Percentiles rank a stretch among this genome's conserved stretches.
These are phyloP conservation scores for Prionailurus viverrinus DNA, from an alignment of 2,113 vertebrate species.

Conservation along the genomic window DNA sequence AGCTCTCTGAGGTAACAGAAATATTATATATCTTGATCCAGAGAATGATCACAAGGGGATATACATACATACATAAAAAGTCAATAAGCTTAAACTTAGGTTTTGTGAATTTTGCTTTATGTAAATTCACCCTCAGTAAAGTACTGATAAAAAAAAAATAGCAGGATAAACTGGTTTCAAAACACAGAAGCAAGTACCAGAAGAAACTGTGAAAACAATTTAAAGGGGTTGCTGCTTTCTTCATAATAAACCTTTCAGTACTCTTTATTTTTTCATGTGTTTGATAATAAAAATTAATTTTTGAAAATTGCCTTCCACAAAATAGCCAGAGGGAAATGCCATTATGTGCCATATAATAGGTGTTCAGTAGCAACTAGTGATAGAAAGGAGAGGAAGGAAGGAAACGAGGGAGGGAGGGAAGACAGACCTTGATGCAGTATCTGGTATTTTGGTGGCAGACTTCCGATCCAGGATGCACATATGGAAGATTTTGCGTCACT, in stretches of 20 bases:
- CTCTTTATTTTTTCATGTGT: slow-evolving; percentile 29
- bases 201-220: slow-evolving; percentile 25
- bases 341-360: not conserved
- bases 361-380: not conserved
- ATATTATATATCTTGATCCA: not conserved
- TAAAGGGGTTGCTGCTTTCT: not conserved
- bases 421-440: not conserved
- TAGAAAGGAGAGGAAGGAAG: not conserved
- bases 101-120: not conserved
- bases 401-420: not conserved
- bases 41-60: not conserved
- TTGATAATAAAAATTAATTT: slow-evolving; percentile 27
- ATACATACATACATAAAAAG: not conserved
- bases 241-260: slow-evolving; percentile 1
- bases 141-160: slow-evolving; percentile 1
- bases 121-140: slow-evolving; percentile 44
- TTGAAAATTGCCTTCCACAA: not conserved
- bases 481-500: not conserved
- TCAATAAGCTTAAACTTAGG: not conserved
- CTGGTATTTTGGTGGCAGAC: not conserved
- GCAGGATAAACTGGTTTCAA: not conserved
- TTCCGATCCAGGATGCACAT: not conserved
- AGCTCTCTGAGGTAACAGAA: slow-evolving; percentile 17
- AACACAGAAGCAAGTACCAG: not conserved
- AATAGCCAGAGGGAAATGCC: not conserved